Evolutionary conservation across 1,140 invertebrate species (phyloP).

Genomic region (Dufourea novaeangliae): DNA sequence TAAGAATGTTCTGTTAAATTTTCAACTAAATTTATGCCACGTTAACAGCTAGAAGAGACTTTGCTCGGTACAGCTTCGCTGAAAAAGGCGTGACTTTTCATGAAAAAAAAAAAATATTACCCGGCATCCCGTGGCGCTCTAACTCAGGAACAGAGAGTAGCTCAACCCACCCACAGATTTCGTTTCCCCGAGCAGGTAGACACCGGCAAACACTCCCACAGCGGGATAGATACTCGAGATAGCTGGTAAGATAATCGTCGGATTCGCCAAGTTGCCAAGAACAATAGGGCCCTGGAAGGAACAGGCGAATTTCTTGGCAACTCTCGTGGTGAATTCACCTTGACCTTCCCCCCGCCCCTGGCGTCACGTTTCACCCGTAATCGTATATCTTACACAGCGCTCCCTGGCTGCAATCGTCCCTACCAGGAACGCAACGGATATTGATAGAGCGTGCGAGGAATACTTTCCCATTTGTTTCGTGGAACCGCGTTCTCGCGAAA

Average conservation of each 20-base stretch:
- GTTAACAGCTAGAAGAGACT: too few species aligned
- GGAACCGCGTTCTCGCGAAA: background rate
- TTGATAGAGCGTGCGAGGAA: background rate
- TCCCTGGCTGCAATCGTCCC: background rate
- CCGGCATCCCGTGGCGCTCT: background rate
- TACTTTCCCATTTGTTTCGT: background rate
- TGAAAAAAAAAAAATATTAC: too few species aligned
- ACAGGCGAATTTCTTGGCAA: conserved; percentile 58
- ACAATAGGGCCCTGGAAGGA: conserved; percentile 45
- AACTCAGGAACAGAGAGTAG: background rate
- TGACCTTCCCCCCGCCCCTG: conserved; percentile 65
- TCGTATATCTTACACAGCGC: conserved; percentile 1
- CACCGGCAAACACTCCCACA: background rate
- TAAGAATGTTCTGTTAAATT: too few species aligned
- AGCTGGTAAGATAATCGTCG: conserved; percentile 51
- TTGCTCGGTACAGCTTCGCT: too few species aligned
- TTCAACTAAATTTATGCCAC: too few species aligned
- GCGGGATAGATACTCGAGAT: conserved; percentile 28
- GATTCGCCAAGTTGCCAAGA: conserved; percentile 46
- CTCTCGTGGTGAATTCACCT: conserved; percentile 51
- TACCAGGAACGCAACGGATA: conserved; percentile 12
- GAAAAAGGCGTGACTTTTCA: too few species aligned
- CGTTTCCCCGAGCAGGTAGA: background rate
- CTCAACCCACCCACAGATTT: background rate
- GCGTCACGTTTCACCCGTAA: conserved; percentile 36